Conservation (phyloP, 2,113 vertebrate species). For the Bos javanicus region DNA sequence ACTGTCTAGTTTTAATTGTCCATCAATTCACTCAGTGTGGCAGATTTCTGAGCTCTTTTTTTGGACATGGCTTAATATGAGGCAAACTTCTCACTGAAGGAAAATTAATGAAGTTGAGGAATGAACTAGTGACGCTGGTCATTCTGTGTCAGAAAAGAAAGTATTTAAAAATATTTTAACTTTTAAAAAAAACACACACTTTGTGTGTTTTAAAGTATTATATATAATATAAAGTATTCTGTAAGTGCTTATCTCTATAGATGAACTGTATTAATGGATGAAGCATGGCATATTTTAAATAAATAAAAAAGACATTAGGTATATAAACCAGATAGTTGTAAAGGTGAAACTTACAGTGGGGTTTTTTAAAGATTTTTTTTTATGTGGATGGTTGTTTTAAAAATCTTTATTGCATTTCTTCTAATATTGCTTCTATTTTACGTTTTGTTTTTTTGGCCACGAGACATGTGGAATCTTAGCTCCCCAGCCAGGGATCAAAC, state of each 20-base stretch:
- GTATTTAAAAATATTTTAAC: not conserved
- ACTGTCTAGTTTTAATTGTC: not conserved
- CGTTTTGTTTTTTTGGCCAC: not conserved
- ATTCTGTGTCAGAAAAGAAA: not conserved
- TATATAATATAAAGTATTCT: not conserved
- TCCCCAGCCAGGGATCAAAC: not conserved
- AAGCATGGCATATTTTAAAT: not conserved
- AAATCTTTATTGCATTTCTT: not conserved
- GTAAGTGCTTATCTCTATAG: not conserved
- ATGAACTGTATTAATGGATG: not conserved
- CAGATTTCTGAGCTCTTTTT: not conserved
- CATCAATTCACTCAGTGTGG: not conserved
- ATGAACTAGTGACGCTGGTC: not conserved
- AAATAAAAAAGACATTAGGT: not conserved
- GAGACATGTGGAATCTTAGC: not conserved
- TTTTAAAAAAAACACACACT: not conserved
- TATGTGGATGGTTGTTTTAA: not conserved
- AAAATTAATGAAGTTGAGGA: not conserved
- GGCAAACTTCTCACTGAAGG: not conserved
- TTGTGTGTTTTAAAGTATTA: not conserved
- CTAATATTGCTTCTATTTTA: not conserved
- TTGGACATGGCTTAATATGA: not conserved
- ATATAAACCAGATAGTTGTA: not conserved
- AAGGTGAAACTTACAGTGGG: not conserved
- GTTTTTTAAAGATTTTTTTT: not conserved